Conservation (phyloP, 2,797 vertebrate genomes). For the Buceros bicornis region DNA sequence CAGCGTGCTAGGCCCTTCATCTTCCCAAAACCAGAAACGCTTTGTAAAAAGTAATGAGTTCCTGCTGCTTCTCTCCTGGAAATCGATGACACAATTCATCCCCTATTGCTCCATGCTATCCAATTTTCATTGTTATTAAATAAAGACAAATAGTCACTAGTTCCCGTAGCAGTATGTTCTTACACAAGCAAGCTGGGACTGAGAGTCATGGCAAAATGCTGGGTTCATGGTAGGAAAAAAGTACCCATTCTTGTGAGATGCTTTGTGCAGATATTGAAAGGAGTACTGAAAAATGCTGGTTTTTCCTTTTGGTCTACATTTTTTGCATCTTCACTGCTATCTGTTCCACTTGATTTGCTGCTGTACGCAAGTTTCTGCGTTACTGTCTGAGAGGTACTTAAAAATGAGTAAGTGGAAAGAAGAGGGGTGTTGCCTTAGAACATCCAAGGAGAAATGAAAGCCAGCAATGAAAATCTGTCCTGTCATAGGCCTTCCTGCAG, state of each 20-base stretch:
- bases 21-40: not conserved
- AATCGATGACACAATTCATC: not conserved
- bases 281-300: not conserved
- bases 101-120: not conserved
- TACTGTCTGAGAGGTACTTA: not conserved
- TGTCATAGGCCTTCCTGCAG: not conserved
- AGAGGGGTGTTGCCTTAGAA: not conserved
- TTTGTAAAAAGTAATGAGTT: not conserved
- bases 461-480: not conserved
- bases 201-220: not conserved
- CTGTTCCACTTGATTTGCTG: not conserved
- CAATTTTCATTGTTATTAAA: not conserved
- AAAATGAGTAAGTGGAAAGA: not conserved
- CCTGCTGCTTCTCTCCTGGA: not conserved
- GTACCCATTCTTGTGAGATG: not conserved
- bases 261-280: not conserved
- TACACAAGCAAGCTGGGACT: not conserved
- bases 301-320: not conserved
- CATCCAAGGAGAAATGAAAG: not conserved
- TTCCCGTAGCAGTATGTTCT: not conserved
- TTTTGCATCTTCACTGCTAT: not conserved
- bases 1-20: not conserved
- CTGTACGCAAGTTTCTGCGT: not conserved
- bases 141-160: not conserved
- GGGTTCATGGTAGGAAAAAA: not conserved